phyloP scores from a whole-genome alignment of 2,113 vertebrate genomes.

The Silurus meridionalis region DNA sequence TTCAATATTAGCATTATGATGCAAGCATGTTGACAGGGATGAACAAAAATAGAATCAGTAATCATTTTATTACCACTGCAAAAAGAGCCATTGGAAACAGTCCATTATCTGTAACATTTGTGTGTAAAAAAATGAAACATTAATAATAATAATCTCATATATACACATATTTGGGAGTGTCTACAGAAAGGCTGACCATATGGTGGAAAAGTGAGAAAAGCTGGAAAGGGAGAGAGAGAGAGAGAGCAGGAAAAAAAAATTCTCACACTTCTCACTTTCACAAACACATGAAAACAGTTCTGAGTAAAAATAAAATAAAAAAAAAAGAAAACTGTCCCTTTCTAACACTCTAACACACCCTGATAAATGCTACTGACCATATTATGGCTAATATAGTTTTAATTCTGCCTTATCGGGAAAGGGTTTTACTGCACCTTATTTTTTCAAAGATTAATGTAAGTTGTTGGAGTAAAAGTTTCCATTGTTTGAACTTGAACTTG shows the following conservation, averaged over 20 bases:
- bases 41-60: not conserved
- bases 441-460: not conserved
- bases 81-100: not conserved
- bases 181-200: not conserved
- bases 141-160: not conserved
- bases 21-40: not conserved
- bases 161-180: not conserved
- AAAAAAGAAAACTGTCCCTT: not conserved
- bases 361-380: not conserved
- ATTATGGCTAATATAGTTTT: too few species aligned
- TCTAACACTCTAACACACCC: too few species aligned
- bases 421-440: not conserved
- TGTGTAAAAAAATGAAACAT: not conserved
- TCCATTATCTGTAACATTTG: not conserved
- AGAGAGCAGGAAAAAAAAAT: too few species aligned
- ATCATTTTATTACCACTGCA: not conserved
- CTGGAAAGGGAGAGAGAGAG: not conserved
- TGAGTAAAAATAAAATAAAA: not conserved
- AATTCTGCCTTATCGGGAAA: not conserved
- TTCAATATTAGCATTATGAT: not conserved
- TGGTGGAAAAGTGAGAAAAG: constrained; percentile 14
- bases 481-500: not conserved
- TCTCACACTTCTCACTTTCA: not conserved
- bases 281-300: not conserved
- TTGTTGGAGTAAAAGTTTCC: not conserved